Conservation (phyloP, 2,797 vertebrate species). For the Hybognathus amarus region DNA sequence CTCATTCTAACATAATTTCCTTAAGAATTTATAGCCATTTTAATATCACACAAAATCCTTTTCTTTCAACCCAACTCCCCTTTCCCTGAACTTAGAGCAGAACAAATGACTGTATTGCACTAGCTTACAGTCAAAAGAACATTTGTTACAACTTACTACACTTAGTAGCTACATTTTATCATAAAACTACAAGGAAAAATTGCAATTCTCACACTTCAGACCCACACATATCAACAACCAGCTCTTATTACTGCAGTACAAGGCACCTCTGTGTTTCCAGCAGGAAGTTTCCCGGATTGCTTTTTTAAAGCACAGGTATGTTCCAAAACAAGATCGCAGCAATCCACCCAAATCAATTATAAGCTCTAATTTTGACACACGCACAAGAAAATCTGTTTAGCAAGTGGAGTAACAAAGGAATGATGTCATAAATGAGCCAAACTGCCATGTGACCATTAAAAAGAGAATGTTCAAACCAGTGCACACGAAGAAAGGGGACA, state of each 20-base stretch:
- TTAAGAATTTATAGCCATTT: slow-evolving; percentile 50
- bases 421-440: slow-evolving; percentile 49
- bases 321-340: background rate
- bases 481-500: slow-evolving; percentile 54
- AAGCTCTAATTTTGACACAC: background rate
- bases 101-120: slow-evolving; percentile 59
- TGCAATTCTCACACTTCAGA: background rate
- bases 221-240: background rate
- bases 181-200: background rate
- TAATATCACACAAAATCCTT: slow-evolving; percentile 53
- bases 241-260: background rate
- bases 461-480: slow-evolving; percentile 52
- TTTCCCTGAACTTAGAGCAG: slow-evolving; percentile 44
- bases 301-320: slow-evolving; percentile 2
- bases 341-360: background rate
- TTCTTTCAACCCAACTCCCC: slow-evolving; percentile 56
- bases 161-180: slow-evolving; percentile 41
- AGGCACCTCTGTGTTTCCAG: background rate
- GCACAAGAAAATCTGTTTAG: slow-evolving; percentile 8
- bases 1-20: slow-evolving; percentile 64
- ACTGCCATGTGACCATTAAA: slow-evolving; percentile 52
- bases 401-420: slow-evolving; percentile 26
- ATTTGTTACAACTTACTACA: slow-evolving; percentile 48
- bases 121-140: slow-evolving; percentile 33
- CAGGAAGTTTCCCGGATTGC: background rate